Evolutionary conservation across 2,797 vertebrate genomes (phyloP).

Genomic region (Fratercula arctica): DNA sequence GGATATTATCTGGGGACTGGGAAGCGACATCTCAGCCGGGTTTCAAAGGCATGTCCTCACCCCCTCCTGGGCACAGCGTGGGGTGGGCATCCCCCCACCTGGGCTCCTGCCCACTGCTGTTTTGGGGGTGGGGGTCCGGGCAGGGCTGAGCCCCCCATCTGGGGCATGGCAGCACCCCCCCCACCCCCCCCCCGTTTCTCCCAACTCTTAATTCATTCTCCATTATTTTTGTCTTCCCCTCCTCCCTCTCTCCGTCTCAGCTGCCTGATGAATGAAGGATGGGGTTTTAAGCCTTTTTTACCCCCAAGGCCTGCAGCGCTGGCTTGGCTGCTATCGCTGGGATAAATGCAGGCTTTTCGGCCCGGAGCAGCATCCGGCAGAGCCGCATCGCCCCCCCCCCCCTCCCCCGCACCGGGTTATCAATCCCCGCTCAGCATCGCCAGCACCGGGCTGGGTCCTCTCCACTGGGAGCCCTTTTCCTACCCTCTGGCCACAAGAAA

Average conservation of each 20-base stretch:
- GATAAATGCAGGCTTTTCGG: constrained; percentile 71
- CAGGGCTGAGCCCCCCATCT: neutral
- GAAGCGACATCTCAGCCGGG: neutral
- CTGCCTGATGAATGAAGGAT: constrained; percentile 70
- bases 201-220: constrained; percentile 25
- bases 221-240: constrained; percentile 25
- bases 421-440: constrained; percentile 65
- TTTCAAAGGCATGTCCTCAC: neutral
- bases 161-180: neutral
- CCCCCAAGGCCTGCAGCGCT: constrained; percentile 65
- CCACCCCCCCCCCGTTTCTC: neutral
- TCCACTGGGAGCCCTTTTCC: constrained; percentile 67
- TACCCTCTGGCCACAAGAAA: constrained; percentile 72
- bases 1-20: neutral
- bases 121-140: accelerated
- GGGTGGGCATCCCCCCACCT: neutral
- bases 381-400: neutral
- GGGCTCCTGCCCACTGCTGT: neutral
- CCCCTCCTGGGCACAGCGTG: accelerated
- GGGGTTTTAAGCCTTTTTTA: constrained; percentile 70
- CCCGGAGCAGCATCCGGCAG: constrained; percentile 56
- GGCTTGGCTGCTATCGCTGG: constrained; percentile 73
- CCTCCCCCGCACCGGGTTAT: constrained; percentile 51
- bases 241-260: constrained; percentile 44
- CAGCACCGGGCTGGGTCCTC: constrained; percentile 42